Conservation (phyloP, 2,113 vertebrate species). For the Pelecanoides urinatrix region DNA sequence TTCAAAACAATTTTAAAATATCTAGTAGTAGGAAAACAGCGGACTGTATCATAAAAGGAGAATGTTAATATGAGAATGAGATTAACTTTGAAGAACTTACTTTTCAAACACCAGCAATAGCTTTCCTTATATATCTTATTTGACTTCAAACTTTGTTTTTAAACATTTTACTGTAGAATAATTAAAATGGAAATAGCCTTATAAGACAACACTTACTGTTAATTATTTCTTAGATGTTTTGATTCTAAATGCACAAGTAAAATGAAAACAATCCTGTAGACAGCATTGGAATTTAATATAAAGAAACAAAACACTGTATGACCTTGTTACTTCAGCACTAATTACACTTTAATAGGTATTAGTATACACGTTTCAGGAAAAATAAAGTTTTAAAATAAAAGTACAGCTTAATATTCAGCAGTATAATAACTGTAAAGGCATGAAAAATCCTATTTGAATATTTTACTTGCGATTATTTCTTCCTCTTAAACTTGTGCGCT, state of each 20-base stretch:
- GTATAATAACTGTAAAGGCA: neutral
- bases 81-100: neutral
- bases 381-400: neutral
- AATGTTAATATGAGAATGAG: neutral
- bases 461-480: neutral
- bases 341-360: neutral
- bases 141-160: neutral
- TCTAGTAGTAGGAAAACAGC: neutral
- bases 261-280: neutral
- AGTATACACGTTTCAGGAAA: neutral
- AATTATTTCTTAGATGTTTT: neutral
- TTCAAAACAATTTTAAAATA: neutral
- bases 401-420: neutral
- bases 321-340: neutral
- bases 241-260: neutral
- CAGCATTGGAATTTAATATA: neutral
- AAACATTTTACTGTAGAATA: neutral
- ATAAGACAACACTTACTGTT: neutral
- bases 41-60: neutral
- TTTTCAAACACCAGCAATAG: neutral
- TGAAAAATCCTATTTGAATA: neutral
- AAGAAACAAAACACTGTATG: neutral
- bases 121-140: neutral
- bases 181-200: neutral
- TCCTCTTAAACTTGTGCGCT: neutral